These are phyloP conservation scores for Cryptomyrus ogoouensis DNA, from an alignment of 2,113 vertebrate genomes.

Conservation along the genomic window DNA sequence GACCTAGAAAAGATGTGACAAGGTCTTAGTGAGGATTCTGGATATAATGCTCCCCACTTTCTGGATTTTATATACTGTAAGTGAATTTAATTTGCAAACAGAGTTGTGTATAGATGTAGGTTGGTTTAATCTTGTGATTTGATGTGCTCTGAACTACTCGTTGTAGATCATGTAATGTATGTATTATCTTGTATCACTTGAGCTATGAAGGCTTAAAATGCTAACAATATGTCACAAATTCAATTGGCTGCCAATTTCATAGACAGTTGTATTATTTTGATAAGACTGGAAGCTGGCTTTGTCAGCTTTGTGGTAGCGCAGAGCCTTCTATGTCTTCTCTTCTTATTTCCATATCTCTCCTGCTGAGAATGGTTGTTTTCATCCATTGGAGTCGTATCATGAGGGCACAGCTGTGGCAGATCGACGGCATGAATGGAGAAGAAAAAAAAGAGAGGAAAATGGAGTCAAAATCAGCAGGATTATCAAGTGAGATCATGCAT, in stretches of 20 bases:
- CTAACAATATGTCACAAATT: background rate
- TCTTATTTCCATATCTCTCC: background rate
- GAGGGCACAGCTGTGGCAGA: background rate
- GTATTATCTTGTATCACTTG: background rate
- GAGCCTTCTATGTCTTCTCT: background rate
- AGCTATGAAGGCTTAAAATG: background rate
- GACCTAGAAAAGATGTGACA: background rate
- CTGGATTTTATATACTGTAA: background rate
- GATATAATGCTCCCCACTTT: background rate
- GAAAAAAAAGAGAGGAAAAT: background rate
- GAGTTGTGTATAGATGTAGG: background rate
- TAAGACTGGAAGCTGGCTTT: background rate
- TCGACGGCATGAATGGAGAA: background rate
- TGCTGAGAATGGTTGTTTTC: background rate
- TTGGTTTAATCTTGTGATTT: background rate
- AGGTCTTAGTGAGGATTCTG: background rate
- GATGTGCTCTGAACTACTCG: background rate
- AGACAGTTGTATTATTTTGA: background rate
- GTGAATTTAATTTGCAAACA: background rate
- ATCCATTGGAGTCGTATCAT: background rate
- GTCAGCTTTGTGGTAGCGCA: background rate
- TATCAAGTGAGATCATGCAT: background rate
- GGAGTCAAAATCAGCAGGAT: background rate
- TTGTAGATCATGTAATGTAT: background rate
- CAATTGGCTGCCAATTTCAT: background rate